phyloP scores from a whole-genome alignment of 2,797 vertebrate species.

The Myotis pilosus region DNA sequence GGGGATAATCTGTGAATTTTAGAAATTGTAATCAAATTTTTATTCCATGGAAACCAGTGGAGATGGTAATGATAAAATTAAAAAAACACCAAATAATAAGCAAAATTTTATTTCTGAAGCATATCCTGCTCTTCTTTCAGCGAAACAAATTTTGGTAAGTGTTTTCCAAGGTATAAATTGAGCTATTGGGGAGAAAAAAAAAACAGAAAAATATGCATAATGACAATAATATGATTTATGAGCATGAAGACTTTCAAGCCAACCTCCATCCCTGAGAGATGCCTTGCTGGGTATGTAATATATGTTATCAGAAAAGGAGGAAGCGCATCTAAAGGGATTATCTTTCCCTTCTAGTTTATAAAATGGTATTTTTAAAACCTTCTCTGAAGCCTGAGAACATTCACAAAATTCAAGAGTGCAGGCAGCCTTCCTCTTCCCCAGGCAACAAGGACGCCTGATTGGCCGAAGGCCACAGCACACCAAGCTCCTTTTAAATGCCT shows the following conservation, averaged over 20 bases:
- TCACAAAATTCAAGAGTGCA: not conserved
- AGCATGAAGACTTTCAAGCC: not conserved
- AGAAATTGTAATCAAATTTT: not conserved
- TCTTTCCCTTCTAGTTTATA: not conserved
- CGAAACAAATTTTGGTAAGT: not conserved
- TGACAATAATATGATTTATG: not conserved
- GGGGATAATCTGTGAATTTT: not conserved
- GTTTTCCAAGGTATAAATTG: not conserved
- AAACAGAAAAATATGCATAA: not conserved
- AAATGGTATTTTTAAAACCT: not conserved
- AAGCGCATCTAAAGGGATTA: not conserved
- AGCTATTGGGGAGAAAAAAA: not conserved
- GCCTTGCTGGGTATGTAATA: not conserved
- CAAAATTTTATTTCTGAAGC: not conserved
- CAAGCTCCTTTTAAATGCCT: not conserved
- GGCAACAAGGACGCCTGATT: not conserved
- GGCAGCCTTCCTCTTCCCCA: not conserved
- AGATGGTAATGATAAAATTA: not conserved
- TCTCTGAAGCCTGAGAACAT: conserved; percentile 28
- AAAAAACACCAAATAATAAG: not conserved
- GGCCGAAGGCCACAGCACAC: not conserved
- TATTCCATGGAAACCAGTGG: not conserved
- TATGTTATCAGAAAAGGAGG: not conserved
- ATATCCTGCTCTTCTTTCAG: not conserved
- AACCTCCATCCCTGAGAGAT: not conserved